Base-by-base conservation (phyloP, 1,140 invertebrate genomes). In the Pentalonia nigronervosa region DNA sequence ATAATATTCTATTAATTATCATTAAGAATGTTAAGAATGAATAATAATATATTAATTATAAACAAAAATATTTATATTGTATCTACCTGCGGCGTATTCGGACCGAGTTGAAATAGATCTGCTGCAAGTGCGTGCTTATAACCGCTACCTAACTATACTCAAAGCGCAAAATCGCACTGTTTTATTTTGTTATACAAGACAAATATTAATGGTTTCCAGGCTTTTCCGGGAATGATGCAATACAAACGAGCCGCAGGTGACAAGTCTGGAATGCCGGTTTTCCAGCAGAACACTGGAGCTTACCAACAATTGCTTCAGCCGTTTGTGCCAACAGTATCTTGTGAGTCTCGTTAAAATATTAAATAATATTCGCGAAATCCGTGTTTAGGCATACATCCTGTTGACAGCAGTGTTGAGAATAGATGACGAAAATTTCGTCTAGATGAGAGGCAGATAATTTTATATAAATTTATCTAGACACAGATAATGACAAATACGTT, bases 221-320 rank as follows among this genome's bases (percentile, higher is more conserved):
- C 97, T 95, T 98, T 99, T 96, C 98, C 98, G 95, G 98, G 98
- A 95, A 98, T 99, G 97, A 97, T 98, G 95, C 98, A 98, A 95
- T 99, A 98, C 96, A 98, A 98, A 96, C 97, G 98, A 96, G 97
- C 98, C 95, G 97, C 98, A 94, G 98, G 98, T 91, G 81, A 84
- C 76, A 98, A 99, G 95, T 99, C 99, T 96, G 98, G 98, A 94
- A 97, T 99, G 95, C 98, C 98, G 94, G 98, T 99, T 94, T 99
- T 99, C 96, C 98, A 99, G 96, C 98, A 98, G 94, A 95, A 95
- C 93, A 97, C 97, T 95, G 97, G 97, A 94, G 98, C 98, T 95
- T 99, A 99, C 96, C 98, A 99, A 96, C 98, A 98, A 96, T 96
- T 99, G 95, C 98, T 99, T 98, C 98, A 99, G 97, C 98, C 98